Evolutionary conservation across 2,797 vertebrate genomes (phyloP).

Genomic region (Malacoctenus gilli): DNA sequence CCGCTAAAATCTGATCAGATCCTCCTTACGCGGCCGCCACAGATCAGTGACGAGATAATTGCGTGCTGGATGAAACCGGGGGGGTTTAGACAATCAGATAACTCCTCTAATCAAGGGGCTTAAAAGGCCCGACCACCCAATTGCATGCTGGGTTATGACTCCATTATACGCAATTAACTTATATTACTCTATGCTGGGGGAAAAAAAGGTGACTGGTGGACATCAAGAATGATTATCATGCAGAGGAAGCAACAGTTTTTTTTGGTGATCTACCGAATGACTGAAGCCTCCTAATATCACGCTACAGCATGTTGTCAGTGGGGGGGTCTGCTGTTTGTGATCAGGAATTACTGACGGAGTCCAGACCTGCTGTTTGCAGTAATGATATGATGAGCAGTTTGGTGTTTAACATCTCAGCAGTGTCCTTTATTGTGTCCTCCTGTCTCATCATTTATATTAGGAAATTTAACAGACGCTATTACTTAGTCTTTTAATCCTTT

Average conservation of each 20-base stretch:
- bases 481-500: not conserved
- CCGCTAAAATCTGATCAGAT: conserved; percentile 16
- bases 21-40: conserved; percentile 20
- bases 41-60: conserved; percentile 37
- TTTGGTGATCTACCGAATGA: too few species aligned
- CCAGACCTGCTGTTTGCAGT: not conserved
- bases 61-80: conserved; percentile 38
- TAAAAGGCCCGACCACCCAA: conserved; percentile 40
- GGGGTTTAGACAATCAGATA: conserved; percentile 49
- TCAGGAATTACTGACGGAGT: not conserved
- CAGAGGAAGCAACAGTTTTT: too few species aligned
- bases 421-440: not conserved
- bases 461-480: not conserved
- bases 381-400: too few species aligned
- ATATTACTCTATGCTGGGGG: conserved; percentile 4
- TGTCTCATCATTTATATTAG: not conserved
- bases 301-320: too few species aligned
- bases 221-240: too few species aligned
- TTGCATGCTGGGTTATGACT: conserved; percentile 50
- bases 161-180: conserved; percentile 42
- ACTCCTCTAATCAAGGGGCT: conserved; percentile 41
- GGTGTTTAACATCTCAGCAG: too few species aligned
- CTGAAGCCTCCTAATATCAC: too few species aligned
- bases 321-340: conserved; percentile 2
- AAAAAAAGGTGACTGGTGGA: not conserved